Evolutionary conservation across 2,888 invertebrate species (phyloP), one percentile per base, ranked within the genome.

Genomic region (Luperina nickerlii): DNA sequence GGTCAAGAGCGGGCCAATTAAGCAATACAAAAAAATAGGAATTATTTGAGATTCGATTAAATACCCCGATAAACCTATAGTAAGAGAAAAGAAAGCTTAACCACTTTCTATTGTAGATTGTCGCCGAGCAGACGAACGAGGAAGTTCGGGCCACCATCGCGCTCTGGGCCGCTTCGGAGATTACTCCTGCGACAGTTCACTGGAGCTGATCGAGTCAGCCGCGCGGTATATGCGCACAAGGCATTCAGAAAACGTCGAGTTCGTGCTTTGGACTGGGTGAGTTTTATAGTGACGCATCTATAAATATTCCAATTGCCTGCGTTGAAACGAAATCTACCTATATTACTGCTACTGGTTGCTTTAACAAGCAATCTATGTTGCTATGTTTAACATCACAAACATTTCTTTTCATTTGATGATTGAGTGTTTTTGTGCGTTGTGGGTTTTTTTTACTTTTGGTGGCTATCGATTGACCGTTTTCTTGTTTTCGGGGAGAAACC

Each of bases 181-280:
- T 90, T 96, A 96, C 96, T 97, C 98, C 85, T 99, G 99, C 96
- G 99, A 99, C 96, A 98, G 99, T 90, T 98, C 99, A 11, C 98
- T 98, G 97, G 98, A 98, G 92, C 97, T 99, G 90, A 98, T 99
- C 90, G 98, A 98, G 94, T 99, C 99, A 65, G 99, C 99, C 13
- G 98, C 99, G 79, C 97, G 97, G 92, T 98, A 98, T 88, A 99
- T 99, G 99, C 98, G 98, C 95, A 98, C 98, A 76, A 97, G 98
- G 81, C 98, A 98, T 92, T 98, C 98, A 70, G 98, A 99, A 95
- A 98, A 98, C 94, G 98, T 99, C 82, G 99, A 99, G 95, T 99
- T 99, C 94, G 98, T 99, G 42, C 96, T 99, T 45, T 99, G 99
- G 99, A 99, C 99, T 42, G 99, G 99, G 99, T 99, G 97, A 97